phyloP scores from a whole-genome alignment of 2,888 invertebrate species.

The Coelopa pilipes region DNA sequence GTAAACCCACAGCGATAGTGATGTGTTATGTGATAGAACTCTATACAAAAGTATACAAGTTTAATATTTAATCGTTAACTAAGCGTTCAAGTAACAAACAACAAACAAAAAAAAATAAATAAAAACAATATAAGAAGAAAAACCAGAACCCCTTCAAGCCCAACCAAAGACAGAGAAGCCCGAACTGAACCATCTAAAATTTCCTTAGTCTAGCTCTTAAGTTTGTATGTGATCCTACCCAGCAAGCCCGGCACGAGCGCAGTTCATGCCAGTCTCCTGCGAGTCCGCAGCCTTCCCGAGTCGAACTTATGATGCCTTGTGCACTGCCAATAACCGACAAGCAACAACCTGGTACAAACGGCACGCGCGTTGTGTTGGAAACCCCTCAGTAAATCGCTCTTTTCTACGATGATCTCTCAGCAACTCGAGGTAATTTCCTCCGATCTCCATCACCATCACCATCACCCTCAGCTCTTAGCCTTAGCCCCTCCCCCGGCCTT shows the following conservation, averaged over 20 bases:
- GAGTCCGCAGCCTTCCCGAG: neutral
- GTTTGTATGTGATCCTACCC: conserved; percentile 2
- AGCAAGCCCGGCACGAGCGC: neutral
- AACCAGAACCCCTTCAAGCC: neutral
- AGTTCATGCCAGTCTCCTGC: neutral
- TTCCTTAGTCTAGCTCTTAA: neutral
- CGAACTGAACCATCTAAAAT: neutral
- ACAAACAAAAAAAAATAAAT: neutral
- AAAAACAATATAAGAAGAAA: too few species aligned
- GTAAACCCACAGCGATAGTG: conserved; percentile 38
- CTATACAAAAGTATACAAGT: conserved; percentile 28
- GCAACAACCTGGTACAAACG: neutral
- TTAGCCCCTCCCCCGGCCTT: neutral
- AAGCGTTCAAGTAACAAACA: neutral
- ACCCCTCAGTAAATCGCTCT: neutral
- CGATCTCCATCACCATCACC: too few species aligned
- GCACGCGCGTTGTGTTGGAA: conserved; percentile 1
- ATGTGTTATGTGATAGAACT: conserved; percentile 43
- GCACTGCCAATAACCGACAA: conserved; percentile 27
- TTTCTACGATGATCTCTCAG: conserved; percentile 8
- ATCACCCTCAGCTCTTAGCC: too few species aligned
- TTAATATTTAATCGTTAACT: conserved; percentile 3
- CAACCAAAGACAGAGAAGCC: neutral
- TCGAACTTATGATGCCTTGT: conserved; percentile 14
- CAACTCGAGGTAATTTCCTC: conserved; percentile 15